Base-by-base conservation (phyloP, 2,113 vertebrate species). In the Lipophrys pholis region DNA sequence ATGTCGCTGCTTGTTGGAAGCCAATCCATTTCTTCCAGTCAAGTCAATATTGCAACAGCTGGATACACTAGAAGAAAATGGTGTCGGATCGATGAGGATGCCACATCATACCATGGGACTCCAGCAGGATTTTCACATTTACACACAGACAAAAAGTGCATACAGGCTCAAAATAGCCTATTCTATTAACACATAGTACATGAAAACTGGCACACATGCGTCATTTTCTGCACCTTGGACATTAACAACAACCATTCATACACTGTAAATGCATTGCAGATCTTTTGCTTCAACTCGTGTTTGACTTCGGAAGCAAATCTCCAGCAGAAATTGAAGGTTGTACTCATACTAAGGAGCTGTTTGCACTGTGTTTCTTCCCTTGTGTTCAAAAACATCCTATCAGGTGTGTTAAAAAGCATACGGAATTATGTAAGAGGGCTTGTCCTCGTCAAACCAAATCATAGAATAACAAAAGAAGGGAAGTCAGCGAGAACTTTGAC, bases 1-100 rank as follows among this genome's bases (percentile, higher is more conserved):
- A 64, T 76, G 79, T 87, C 86, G 42, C 15, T 3, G 46, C 70
- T 81, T 69, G 70, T 90, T 87, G 83, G 76, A 53, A 76, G 75
- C 74, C 75, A 85, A 87, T 90, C 85, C 42, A 46, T 88, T 85
- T 84, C 73, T 59, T 60, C 61, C 21, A 80, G 71, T 67, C 78
- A 63, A 63, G 69, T 84, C 78, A 82, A 83, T 84, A 77, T 3
- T 48, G 36, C 65, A 72, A 57, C 77, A 50, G 83, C 70, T 81
- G 74, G 79, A 81, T 58, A 50, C 36, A 63, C 56, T 48, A 21
- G 21, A 78, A 58, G 43, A 55, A 60, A 7, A 36, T 10, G 62
- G 67, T 39, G 51, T 50, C 36, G 38, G 75, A 75, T 80, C 75
- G 55, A 63, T 84, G 62, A 64, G 12, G 76, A 78, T 52, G 56